Base-by-base conservation (phyloP, 2,888 invertebrate species). In the Schrankia costaestrigalis region DNA sequence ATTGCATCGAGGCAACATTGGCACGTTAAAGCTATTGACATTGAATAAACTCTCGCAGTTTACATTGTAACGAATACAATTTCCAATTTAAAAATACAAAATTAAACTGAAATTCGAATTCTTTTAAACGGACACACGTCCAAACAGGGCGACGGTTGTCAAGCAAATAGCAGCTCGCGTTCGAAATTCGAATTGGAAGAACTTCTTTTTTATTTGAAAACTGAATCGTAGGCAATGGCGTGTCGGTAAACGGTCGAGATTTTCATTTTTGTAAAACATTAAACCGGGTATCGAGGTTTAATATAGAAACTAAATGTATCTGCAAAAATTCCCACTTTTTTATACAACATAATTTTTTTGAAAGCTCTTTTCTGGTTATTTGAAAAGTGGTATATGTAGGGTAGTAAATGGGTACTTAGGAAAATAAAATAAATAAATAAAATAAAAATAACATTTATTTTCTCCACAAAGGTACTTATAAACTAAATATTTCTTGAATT, bases 101-200 rank as follows among this genome's bases (percentile, higher is more conserved):
- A 43, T 35, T 46, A 15, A 30, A 46, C 35, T 26, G 21, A 22
- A 31, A 24, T 35, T 33, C 14, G 19, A 11, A 42, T 38, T 25
- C 35, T 35, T 46, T 22, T 26, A 39, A 39, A 36, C 14, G 33
- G 30, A 41, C 32, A 55, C 41, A 48, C 58, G 56, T 54, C 50
- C 54, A 46, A 49, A 52, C 44, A 54, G 32, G 31, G 37, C 33
- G 50, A 46, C 50, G 40, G 56, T 54, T 58, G 44, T 40, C 47
- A 47, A 34, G 42, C 50, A 50, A 61, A 60, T 52, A 53, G n/a
- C n/a, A n/a, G 39, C 41, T 27, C 31, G 45, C 28, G 28, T 61
- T 58, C 49, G 44, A 54, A 58, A 41, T 58, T 54, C 50, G 46
- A 61, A 60, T 37, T 21, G 46, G 36, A 45, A 32, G 19, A 7